Conservation (phyloP, 2,113 vertebrate species). For the Amphiprion ocellaris region DNA sequence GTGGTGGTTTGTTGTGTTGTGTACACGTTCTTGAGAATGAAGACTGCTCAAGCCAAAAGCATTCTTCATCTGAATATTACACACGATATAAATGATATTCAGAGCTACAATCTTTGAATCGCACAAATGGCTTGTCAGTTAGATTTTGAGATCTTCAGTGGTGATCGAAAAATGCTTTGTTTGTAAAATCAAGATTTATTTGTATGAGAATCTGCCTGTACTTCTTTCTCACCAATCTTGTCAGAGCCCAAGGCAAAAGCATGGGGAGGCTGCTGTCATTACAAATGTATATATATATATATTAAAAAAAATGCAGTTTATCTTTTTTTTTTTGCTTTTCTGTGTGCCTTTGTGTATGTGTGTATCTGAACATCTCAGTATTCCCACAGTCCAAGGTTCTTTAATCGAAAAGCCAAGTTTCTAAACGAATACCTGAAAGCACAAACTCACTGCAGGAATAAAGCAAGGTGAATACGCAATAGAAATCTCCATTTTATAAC, state of each 20-base stretch:
- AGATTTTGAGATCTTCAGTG: background rate
- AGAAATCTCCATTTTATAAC: background rate
- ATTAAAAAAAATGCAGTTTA: background rate
- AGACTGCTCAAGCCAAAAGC: background rate
- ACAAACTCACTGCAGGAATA: background rate
- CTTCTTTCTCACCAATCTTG: background rate
- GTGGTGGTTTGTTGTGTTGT: background rate
- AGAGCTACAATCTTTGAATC: background rate
- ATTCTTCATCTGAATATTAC: background rate
- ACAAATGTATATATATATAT: background rate
- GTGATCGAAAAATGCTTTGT: background rate
- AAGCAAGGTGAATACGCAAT: background rate
- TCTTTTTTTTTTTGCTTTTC: background rate
- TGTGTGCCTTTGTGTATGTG: background rate
- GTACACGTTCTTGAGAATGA: conserved; percentile 2
- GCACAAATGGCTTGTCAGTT: background rate
- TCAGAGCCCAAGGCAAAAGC: background rate
- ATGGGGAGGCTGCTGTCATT: background rate
- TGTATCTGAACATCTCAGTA: background rate
- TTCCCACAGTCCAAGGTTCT: background rate
- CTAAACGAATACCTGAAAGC: background rate
- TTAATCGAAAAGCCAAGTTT: background rate
- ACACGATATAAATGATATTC: background rate
- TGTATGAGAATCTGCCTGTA: background rate
- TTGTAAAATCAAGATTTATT: background rate